Evolutionary conservation across 2,888 invertebrate genomes (phyloP).

Genomic region (Pycnomerus fuliginosus): DNA sequence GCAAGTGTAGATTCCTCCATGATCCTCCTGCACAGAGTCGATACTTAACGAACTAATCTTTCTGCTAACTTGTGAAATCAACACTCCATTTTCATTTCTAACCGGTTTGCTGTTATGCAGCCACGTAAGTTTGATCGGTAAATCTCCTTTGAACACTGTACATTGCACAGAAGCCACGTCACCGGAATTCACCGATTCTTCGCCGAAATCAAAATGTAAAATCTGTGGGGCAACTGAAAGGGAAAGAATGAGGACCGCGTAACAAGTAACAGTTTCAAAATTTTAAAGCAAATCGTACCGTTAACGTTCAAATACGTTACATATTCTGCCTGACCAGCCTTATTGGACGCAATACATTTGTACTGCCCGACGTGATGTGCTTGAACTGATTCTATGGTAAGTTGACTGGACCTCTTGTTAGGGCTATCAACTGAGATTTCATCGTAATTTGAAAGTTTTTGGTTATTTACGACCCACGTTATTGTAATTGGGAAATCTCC

Average conservation of each 20-base stretch:
- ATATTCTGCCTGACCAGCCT: constrained; percentile 62
- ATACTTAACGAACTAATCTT: constrained; percentile 63
- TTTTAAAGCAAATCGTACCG: too few species aligned
- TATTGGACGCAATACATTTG: constrained; percentile 63
- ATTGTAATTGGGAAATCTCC: constrained; percentile 79
- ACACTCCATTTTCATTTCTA: constrained; percentile 22
- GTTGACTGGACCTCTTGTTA: constrained; percentile 16
- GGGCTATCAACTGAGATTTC: constrained; percentile 42
- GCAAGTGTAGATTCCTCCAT: constrained; percentile 65
- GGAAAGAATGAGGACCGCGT: background rate
- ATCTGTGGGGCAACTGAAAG: constrained; percentile 61
- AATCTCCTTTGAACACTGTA: constrained; percentile 73
- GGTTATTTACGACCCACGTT: constrained; percentile 70
- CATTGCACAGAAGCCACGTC: constrained; percentile 53
- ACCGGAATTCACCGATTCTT: constrained; percentile 58
- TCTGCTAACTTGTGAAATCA: constrained; percentile 60
- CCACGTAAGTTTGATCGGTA: constrained; percentile 76
- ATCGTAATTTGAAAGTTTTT: constrained; percentile 45
- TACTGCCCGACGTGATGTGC: constrained; percentile 64
- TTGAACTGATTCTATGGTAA: constrained; percentile 61
- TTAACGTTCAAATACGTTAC: constrained; percentile 66
- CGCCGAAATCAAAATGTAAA: constrained; percentile 74
- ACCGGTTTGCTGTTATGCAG: background rate
- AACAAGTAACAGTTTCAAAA: background rate
- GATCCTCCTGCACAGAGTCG: constrained; percentile 61